These are phyloP conservation scores for Bilobella aurantiaca DNA, from an alignment of 1,140 invertebrate species.

Conservation along the genomic window DNA sequence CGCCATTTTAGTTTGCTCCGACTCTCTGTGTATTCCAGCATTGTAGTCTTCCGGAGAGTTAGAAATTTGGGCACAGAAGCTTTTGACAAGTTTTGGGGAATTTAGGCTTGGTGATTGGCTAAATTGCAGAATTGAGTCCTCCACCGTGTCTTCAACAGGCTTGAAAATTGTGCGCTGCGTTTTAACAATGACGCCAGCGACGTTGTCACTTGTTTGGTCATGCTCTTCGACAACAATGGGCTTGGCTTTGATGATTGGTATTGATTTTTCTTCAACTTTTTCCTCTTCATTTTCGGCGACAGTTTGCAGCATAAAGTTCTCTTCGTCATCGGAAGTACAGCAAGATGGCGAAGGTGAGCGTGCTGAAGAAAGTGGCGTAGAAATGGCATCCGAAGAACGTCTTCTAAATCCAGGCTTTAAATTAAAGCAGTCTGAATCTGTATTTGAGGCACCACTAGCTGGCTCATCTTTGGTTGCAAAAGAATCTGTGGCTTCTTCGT, in stretches of 20 bases:
- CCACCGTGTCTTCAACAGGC: too few relatives aligned
- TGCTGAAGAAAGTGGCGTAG: constrained; percentile 18
- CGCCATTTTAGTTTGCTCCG: background rate
- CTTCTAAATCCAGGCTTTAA: constrained; percentile 14
- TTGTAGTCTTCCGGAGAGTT: too few relatives aligned
- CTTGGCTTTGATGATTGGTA: constrained; percentile 2
- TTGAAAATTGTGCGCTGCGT: constrained; percentile 30
- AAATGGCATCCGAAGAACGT: constrained; percentile 22
- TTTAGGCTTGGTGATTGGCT: background rate
- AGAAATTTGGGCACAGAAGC: background rate
- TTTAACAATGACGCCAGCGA: constrained; percentile 14
- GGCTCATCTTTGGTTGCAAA: constrained; percentile 24
- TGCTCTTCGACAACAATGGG: constrained; percentile 25
- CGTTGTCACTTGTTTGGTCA: background rate
- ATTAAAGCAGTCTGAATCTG: constrained; percentile 28
- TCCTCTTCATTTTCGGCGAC: constrained; percentile 24
- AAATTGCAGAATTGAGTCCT: too few relatives aligned
- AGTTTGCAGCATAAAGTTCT: constrained; percentile 19
- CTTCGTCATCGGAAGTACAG: constrained; percentile 30
- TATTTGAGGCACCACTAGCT: constrained; percentile 28
- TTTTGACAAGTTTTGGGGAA: constrained; percentile 8
- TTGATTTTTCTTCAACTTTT: constrained; percentile 14
- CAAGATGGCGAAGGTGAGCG: constrained; percentile 21
- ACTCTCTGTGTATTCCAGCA: background rate
- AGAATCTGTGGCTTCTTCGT: constrained; percentile 25